phyloP scores from a whole-genome alignment of 2,888 invertebrate genomes.

The Epirrhoe alternata region DNA sequence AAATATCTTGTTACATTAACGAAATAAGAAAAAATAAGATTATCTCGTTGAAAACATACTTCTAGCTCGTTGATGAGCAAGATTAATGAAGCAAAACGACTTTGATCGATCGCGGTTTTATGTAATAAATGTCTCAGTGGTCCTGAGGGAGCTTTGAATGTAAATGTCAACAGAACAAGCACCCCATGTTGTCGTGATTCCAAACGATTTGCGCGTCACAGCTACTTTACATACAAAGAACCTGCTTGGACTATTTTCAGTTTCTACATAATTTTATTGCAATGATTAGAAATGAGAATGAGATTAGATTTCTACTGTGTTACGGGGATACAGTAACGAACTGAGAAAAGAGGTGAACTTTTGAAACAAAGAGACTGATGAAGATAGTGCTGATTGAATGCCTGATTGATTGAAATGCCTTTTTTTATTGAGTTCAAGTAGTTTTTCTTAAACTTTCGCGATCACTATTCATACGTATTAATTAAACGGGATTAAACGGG shows the following conservation, averaged over 20 bases:
- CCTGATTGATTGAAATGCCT: too few relatives aligned
- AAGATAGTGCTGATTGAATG: too few relatives aligned
- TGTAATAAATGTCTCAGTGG: constrained; percentile 74
- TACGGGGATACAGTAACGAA: too few relatives aligned
- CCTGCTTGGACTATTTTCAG: constrained; percentile 2
- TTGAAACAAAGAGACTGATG: too few relatives aligned
- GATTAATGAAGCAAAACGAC: constrained; percentile 81
- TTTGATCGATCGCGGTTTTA: constrained; percentile 81
- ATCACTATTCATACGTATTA: too few relatives aligned
- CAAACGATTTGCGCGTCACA: constrained; percentile 5
- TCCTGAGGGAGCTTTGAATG: constrained; percentile 58
- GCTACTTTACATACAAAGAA: constrained; percentile 1
- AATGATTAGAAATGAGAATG: background rate
- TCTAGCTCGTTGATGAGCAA: constrained; percentile 73
- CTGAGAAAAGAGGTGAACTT: too few relatives aligned
- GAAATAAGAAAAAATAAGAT: constrained; percentile 68
- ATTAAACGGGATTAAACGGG: too few relatives aligned
- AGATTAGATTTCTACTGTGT: too few relatives aligned
- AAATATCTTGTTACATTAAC: constrained; percentile 55
- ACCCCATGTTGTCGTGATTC: background rate
- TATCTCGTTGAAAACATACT: constrained; percentile 70
- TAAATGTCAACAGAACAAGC: constrained; percentile 50
- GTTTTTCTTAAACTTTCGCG: too few relatives aligned
- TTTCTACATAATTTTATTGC: background rate
- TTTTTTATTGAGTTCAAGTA: too few relatives aligned